Conservation (phyloP, 2,888 invertebrate species). For the Selenia dentaria region DNA sequence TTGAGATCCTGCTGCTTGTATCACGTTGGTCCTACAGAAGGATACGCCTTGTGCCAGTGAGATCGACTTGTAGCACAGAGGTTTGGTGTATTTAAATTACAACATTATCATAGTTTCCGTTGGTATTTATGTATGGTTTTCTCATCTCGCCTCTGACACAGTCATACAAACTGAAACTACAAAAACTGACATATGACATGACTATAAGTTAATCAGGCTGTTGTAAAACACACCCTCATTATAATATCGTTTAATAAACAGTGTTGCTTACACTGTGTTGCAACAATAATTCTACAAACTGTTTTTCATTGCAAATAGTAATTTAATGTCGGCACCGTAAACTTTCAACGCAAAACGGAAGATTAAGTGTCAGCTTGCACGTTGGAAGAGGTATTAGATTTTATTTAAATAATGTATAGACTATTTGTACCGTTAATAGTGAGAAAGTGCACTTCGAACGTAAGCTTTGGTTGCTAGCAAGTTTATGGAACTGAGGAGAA, state of each 20-base stretch:
- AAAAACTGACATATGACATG: no score
- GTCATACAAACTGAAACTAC: no score
- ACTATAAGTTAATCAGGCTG: no score
- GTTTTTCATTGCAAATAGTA: slow-evolving; percentile 16
- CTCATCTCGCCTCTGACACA: no score
- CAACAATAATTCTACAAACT: slow-evolving; percentile 11
- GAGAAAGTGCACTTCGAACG: slow-evolving; percentile 13
- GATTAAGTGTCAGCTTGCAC: background rate
- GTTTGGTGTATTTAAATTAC: no score
- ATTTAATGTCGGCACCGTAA: slow-evolving; percentile 15
- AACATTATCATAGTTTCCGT: no score
- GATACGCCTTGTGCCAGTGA: no score
- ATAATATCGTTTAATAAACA: slow-evolving; percentile 3
- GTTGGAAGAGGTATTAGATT: slow-evolving; percentile 11
- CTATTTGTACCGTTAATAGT: slow-evolving; percentile 20
- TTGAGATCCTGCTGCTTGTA: no score
- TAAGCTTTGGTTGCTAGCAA: slow-evolving; percentile 1
- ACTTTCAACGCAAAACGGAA: slow-evolving; percentile 5
- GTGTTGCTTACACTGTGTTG: background rate
- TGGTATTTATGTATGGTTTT: no score
- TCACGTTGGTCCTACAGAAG: no score
- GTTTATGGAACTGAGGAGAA: background rate
- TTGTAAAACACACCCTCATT: no score
- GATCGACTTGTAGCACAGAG: no score
- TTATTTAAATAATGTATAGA: slow-evolving; percentile 25